These are phyloP conservation scores for Seira ritae DNA, from an alignment of 2,888 invertebrate species.

Conservation along the genomic window DNA sequence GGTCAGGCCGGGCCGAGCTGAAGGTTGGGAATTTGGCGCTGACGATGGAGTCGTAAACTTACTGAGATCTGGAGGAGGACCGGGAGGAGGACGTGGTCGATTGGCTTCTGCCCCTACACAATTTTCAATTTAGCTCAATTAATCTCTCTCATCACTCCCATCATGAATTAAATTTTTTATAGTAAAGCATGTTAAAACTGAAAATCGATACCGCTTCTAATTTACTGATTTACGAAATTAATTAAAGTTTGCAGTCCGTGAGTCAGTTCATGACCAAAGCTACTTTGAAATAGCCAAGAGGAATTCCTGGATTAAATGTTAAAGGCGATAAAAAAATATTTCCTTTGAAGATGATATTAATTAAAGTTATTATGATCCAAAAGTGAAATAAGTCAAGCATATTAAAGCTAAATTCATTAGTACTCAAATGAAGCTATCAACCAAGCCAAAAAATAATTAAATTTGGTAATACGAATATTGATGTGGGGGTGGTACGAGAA, in stretches of 20 bases:
- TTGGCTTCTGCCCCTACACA: conserved; percentile 66
- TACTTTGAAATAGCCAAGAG: conserved; percentile 1
- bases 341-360: too few species aligned
- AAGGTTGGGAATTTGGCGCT: conserved; percentile 62
- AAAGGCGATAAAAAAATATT: too few species aligned
- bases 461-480: too few species aligned
- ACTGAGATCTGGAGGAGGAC: conserved; percentile 69
- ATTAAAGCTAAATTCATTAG: too few species aligned
- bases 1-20: conserved; percentile 53
- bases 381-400: too few species aligned
- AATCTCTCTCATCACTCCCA: background rate
- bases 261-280: conserved; percentile 13
- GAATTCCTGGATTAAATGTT: conserved; percentile 6
- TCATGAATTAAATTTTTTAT: background rate
- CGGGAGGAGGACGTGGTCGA: conserved; percentile 64
- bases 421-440: too few species aligned
- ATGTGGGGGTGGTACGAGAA: too few species aligned
- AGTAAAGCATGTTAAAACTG: too few species aligned
- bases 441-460: too few species aligned
- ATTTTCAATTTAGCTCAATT: conserved; percentile 16
- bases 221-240: background rate
- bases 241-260: background rate
- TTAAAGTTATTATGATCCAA: too few species aligned
- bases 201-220: background rate
- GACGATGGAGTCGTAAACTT: conserved; percentile 76